Conservation (phyloP, 2,888 invertebrate species). For the Pseudeuparius sepicola region DNA sequence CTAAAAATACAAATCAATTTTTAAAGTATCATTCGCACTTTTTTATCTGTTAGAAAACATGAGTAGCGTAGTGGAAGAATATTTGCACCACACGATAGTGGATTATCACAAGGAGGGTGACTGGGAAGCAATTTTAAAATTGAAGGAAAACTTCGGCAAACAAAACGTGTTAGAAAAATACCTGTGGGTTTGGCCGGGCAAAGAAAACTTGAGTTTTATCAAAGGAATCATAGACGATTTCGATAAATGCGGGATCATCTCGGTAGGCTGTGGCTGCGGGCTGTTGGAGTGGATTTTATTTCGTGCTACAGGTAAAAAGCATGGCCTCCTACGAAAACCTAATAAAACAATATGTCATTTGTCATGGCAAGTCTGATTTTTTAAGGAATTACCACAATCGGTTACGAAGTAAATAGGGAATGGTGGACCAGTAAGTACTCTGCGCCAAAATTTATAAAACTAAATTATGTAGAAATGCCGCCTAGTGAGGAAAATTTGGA, state of each 20-base stretch:
- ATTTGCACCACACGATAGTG: conserved; percentile 36
- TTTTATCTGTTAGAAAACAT: no score
- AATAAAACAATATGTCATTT: conserved; percentile 10
- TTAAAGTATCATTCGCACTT: no score
- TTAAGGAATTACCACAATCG: conserved; percentile 42
- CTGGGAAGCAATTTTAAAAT: conserved; percentile 40
- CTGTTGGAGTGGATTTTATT: conserved; percentile 72
- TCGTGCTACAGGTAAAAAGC: conserved; percentile 49
- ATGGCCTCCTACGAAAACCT: no score
- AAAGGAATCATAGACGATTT: conserved; percentile 39
- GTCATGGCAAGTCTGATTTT: conserved; percentile 7
- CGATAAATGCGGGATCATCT: conserved; percentile 46
- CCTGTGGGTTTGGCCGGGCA: conserved; percentile 67
- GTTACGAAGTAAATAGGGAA: conserved; percentile 65
- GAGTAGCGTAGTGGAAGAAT: no score
- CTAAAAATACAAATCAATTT: no score
- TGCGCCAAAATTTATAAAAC: conserved; percentile 58
- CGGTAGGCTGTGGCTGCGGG: conserved; percentile 73
- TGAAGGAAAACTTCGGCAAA: conserved; percentile 43
- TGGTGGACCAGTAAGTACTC: conserved; percentile 77
- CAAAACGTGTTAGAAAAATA: conserved; percentile 35
- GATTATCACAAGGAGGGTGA: conserved; percentile 37
- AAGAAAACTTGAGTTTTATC: conserved; percentile 52
- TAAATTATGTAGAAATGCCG: conserved; percentile 42
- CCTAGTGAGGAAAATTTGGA: conserved; percentile 24